These are phyloP conservation scores for Mimas tiliae DNA, from an alignment of 2,888 invertebrate species.

Conservation along the genomic window DNA sequence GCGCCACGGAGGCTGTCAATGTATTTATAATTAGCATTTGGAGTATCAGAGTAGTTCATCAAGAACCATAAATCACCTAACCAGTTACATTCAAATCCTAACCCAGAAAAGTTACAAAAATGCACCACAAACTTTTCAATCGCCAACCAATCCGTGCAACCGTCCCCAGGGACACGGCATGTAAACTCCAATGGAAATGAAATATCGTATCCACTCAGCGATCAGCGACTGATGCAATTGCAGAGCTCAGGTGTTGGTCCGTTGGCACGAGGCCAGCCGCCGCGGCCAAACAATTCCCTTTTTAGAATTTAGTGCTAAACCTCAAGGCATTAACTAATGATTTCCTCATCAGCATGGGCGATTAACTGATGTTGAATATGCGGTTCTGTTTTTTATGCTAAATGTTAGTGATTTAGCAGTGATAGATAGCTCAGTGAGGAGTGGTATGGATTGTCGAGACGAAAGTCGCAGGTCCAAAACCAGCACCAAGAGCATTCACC, in stretches of 20 bases:
- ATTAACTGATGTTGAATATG: constrained; percentile 8
- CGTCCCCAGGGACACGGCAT: constrained; percentile 27
- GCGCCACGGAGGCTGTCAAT: too few relatives aligned
- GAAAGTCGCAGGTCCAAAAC: too few relatives aligned
- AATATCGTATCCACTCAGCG: constrained; percentile 41
- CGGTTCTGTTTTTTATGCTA: background rate
- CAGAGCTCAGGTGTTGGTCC: constrained; percentile 52
- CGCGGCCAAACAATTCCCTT: constrained; percentile 40
- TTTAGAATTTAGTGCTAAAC: constrained; percentile 40
- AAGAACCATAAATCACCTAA: background rate
- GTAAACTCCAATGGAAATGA: constrained; percentile 39
- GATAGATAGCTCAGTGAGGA: too few relatives aligned
- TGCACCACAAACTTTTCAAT: background rate
- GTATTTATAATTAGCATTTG: too few relatives aligned
- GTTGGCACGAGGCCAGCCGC: constrained; percentile 35
- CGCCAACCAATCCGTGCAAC: background rate
- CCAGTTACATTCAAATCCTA: background rate
- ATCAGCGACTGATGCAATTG: constrained; percentile 48
- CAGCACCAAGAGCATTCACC: too few relatives aligned
- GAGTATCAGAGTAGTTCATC: background rate
- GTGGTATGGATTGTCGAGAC: too few relatives aligned
- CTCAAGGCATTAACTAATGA: constrained; percentile 38
- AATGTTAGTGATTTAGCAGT: background rate
- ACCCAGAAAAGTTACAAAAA: background rate
- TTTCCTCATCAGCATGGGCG: constrained; percentile 21